Conservation (phyloP, 37 sponge, comb jelly and placozoan species). For the Trichoplax adhaerens region DNA sequence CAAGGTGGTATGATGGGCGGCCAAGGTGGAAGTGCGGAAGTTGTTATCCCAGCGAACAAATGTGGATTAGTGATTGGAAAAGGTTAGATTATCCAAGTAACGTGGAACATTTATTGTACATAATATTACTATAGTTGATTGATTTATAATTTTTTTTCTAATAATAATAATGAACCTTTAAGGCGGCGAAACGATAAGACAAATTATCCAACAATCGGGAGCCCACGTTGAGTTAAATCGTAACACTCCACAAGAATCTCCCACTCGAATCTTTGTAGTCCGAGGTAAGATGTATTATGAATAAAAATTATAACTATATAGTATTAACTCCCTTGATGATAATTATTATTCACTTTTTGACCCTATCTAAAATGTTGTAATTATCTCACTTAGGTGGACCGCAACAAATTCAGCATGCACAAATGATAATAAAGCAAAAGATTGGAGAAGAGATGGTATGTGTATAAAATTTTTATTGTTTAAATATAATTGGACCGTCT, state of each 20-base stretch:
- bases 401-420: no score
- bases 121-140: background rate
- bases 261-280: slow-evolving; percentile 74
- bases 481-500: no score
- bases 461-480: no score
- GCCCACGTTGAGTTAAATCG: slow-evolving; percentile 82
- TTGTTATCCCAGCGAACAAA: slow-evolving; percentile 54
- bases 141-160: background rate
- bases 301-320: no score
- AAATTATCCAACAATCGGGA: slow-evolving; percentile 74
- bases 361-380: no score
- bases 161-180: background rate
- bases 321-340: no score
- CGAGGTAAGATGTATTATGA: slow-evolving; percentile 25
- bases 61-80: slow-evolving; percentile 94
- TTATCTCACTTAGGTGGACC: no score
- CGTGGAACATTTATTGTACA: background rate
- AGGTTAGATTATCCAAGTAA: slow-evolving; percentile 26
- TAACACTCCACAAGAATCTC: slow-evolving; percentile 43
- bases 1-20: background rate
- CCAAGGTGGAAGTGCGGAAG: slow-evolving; percentile 23
- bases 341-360: no score
- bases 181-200: slow-evolving; percentile 96
- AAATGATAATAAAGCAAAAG: no score
- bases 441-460: no score